phyloP scores from a whole-genome alignment of 2,113 vertebrate species.

The Arenaria interpres region DNA sequence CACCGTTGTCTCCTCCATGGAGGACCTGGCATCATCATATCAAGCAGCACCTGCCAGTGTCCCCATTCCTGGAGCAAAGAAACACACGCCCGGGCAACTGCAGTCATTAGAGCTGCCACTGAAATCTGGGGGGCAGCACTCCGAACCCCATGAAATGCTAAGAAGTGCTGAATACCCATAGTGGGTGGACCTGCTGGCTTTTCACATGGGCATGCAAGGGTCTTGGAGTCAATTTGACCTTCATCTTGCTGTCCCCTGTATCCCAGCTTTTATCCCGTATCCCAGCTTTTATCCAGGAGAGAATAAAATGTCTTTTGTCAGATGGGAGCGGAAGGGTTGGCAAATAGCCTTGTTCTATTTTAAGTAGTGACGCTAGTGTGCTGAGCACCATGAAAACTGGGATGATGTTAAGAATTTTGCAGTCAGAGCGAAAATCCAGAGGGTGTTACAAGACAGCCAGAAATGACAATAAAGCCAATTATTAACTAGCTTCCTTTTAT shows the following conservation, averaged over 20 bases:
- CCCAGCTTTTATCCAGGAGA: not conserved
- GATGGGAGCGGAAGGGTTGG: not conserved
- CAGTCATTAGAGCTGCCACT: not conserved
- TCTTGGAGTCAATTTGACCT: not conserved
- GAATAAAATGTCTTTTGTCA: not conserved
- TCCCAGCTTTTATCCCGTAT: not conserved
- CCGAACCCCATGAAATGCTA: not conserved
- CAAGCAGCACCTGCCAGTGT: not conserved
- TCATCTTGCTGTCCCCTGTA: rapidly evolving
- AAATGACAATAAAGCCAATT: not conserved
- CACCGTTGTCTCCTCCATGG: rapidly evolving
- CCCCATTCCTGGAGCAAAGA: rapidly evolving
- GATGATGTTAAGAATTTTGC: not conserved
- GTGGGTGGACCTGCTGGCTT: not conserved
- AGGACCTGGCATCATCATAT: not conserved
- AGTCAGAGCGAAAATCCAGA: not conserved
- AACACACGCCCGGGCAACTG: rapidly evolving
- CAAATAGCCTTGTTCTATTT: not conserved
- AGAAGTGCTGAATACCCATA: not conserved
- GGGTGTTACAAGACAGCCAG: not conserved
- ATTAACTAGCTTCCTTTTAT: not conserved
- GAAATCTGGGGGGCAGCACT: not conserved
- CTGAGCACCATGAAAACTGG: not conserved
- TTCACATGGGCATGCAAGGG: not conserved
- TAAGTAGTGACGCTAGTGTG: not conserved